A percentile compares a stretch with the other conserved stretches of the same genome.
These are phyloP conservation scores for Paramisgurnus dabryanus DNA, from an alignment of 2,113 vertebrate species.

Conservation along the genomic window DNA sequence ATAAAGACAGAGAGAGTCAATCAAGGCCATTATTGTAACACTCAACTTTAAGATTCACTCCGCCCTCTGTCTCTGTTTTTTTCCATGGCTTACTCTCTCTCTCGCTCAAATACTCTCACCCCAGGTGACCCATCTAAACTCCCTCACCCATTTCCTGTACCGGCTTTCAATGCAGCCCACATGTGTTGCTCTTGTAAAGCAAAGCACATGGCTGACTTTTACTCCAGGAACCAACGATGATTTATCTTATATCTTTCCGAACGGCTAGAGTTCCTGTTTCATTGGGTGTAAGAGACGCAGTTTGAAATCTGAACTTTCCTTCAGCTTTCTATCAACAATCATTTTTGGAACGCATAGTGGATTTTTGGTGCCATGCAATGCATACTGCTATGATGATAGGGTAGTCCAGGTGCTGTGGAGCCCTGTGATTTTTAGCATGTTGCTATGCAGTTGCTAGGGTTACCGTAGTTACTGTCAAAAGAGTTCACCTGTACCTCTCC, in stretches of 20 bases:
- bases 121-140: conserved; percentile 1
- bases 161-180: neutral
- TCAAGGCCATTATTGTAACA: conserved; percentile 3
- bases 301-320: neutral
- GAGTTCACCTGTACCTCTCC: too few relatives aligned
- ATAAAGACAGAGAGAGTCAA: conserved; percentile 22
- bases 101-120: neutral
- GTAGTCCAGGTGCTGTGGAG: too few relatives aligned
- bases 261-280: neutral
- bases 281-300: neutral
- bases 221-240: neutral
- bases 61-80: neutral
- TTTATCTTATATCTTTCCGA: neutral
- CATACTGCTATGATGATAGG: too few relatives aligned
- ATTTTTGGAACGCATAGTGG: neutral
- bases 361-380: neutral
- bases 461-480: too few relatives aligned
- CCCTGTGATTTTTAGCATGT: too few relatives aligned
- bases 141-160: neutral
- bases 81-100: conserved; percentile 8
- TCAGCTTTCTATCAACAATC: neutral
- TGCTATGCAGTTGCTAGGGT: too few relatives aligned
- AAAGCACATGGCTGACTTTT: neutral
- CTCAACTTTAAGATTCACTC: neutral
- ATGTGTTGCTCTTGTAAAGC: neutral